Percentiles rank a stretch among this genome's conserved stretches.
Evolutionary conservation across 2,797 vertebrate genomes (phyloP).

Genomic region (Masticophis lateralis): DNA sequence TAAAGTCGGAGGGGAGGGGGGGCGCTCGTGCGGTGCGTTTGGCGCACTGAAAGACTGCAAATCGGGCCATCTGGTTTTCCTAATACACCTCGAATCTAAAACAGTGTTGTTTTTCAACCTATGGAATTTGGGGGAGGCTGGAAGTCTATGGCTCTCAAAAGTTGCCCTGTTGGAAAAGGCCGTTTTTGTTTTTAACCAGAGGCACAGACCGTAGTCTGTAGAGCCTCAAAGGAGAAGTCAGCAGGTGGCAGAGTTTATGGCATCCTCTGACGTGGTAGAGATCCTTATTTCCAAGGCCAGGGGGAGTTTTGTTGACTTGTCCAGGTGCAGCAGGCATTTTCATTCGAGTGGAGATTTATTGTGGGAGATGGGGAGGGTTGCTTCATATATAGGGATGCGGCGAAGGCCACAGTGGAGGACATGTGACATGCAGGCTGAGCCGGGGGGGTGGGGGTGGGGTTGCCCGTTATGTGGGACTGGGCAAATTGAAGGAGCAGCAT

Average conservation of each 20-base stretch:
- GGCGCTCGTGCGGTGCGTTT: accelerated
- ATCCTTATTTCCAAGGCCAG: background rate
- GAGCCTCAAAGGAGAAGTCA: background rate
- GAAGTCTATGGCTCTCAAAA: too few relatives aligned
- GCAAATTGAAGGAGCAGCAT: too few relatives aligned
- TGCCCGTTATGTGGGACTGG: background rate
- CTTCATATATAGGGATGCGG: background rate
- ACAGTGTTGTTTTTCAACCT: background rate
- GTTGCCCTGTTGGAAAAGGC: too few relatives aligned
- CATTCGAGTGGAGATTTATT: too few relatives aligned
- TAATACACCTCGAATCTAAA: background rate
- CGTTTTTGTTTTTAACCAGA: background rate
- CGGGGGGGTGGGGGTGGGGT: too few relatives aligned
- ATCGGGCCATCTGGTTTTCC: background rate
- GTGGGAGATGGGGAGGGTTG: background rate
- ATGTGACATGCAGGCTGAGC: background rate
- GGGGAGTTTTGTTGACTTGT: background rate
- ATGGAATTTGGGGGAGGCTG: too few relatives aligned
- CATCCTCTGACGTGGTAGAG: background rate
- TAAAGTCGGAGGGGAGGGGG: background rate
- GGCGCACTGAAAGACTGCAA: background rate
- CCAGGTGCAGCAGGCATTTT: too few relatives aligned
- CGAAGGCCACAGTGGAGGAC: background rate
- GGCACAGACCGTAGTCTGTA: background rate
- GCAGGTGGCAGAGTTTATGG: background rate